phyloP scores from a whole-genome alignment of 2,888 invertebrate genomes.

The Pyralis farinalis region DNA sequence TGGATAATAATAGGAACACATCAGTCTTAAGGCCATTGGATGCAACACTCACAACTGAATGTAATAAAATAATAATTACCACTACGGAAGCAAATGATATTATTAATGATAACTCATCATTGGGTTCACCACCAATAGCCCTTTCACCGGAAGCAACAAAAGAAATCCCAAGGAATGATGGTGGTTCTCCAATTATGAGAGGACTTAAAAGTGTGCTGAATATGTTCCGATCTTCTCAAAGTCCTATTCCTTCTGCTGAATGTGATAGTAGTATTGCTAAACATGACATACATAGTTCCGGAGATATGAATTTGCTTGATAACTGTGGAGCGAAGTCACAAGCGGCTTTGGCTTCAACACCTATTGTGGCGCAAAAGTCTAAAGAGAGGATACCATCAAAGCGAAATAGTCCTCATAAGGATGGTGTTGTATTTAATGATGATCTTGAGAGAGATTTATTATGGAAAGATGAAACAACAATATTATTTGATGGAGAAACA shows the following conservation, averaged over 20 bases:
- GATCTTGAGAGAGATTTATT: conserved; percentile 64
- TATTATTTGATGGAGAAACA: conserved; percentile 61
- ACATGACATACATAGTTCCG: conserved; percentile 21
- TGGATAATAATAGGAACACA: conserved; percentile 39
- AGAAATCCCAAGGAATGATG: conserved; percentile 47
- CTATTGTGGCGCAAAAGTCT: conserved; percentile 41
- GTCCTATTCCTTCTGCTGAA: conserved; percentile 52
- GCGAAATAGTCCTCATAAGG: conserved; percentile 58
- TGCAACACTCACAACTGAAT: conserved; percentile 23
- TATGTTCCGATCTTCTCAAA: conserved; percentile 69
- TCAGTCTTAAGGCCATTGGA: conserved; percentile 41
- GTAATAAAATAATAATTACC: conserved; percentile 42
- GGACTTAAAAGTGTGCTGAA: conserved; percentile 67
- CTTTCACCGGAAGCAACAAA: conserved; percentile 66
- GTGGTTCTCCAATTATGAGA: conserved; percentile 65
- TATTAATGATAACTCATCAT: conserved; percentile 50
- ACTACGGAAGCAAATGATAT: conserved; percentile 37
- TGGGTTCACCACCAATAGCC: conserved; percentile 50
- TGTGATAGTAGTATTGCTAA: conserved; percentile 16
- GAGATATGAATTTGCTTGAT: conserved; percentile 15
- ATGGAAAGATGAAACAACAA: conserved; percentile 69
- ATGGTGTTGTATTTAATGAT: conserved; percentile 62
- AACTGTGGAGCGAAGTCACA: conserved; percentile 12
- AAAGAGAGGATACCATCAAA: conserved; percentile 42
- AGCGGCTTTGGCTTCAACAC: conserved; percentile 50